Conservation (phyloP, 2,797 vertebrate species). For the Cossypha dichroa region DNA sequence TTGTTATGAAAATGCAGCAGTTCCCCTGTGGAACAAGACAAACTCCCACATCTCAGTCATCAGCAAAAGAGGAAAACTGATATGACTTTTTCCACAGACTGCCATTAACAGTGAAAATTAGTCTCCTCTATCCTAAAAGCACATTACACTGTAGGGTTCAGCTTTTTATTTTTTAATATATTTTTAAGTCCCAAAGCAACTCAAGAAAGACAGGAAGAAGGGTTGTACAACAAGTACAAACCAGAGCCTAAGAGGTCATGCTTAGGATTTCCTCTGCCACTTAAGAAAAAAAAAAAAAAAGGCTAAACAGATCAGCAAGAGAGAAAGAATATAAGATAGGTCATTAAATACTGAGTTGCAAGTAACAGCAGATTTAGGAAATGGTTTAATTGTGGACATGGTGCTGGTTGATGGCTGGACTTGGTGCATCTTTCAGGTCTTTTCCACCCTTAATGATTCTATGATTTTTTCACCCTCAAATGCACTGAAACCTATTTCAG, state of each 20-base stretch:
- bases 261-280: rapidly evolving
- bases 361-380: not conserved
- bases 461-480: rapidly evolving
- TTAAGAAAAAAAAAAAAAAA: not conserved
- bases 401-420: not conserved
- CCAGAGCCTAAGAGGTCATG: not conserved
- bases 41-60: not conserved
- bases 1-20: not conserved
- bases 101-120: not conserved
- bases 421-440: not conserved
- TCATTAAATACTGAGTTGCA: not conserved
- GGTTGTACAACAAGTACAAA: not conserved
- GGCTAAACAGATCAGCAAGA: not conserved
- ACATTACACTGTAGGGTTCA: not conserved
- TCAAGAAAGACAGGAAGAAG: not conserved
- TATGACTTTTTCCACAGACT: not conserved
- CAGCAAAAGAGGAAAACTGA: not conserved
- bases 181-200: not conserved
- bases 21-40: not conserved
- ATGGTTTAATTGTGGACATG: not conserved
- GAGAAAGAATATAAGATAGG: not conserved
- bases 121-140: not conserved
- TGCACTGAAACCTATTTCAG: not conserved
- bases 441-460: not conserved
- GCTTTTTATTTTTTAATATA: not conserved